Evolutionary conservation across 2,888 invertebrate species (phyloP).

Genomic region (Horisme vitalbata): DNA sequence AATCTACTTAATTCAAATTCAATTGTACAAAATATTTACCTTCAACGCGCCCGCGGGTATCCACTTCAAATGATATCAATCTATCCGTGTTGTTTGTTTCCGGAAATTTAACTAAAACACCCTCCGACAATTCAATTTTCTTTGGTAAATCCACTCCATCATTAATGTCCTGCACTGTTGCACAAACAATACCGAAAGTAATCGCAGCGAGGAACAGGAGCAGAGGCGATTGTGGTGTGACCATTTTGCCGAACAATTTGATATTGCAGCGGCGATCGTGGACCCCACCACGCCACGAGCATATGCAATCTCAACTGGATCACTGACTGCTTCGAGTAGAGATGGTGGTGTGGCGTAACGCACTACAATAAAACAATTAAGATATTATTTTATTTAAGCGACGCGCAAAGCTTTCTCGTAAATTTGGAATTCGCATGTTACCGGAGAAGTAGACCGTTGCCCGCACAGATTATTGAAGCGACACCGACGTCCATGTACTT

Average conservation of each 20-base stretch:
- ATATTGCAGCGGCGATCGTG: conserved; percentile 42
- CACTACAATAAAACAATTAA: conserved; percentile 10
- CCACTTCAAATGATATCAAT: conserved; percentile 63
- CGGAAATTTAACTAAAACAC: conserved; percentile 61
- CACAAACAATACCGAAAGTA: conserved; percentile 35
- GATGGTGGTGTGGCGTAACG: conserved; percentile 13
- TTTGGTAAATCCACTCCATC: conserved; percentile 36
- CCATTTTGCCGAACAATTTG: conserved; percentile 60
- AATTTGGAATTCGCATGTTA: conserved; percentile 25
- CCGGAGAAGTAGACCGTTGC: conserved; percentile 23
- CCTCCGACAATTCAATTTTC: conserved; percentile 62
- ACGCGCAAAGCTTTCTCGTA: conserved; percentile 21
- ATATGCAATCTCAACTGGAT: conserved; percentile 32
- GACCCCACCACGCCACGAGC: conserved; percentile 38
- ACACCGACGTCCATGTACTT: not conserved
- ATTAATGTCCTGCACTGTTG: conserved; percentile 26
- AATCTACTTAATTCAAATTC: too few species aligned
- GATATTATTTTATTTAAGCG: not conserved
- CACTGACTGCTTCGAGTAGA: conserved; percentile 19
- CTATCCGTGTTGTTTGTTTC: conserved; percentile 45
- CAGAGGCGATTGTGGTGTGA: conserved; percentile 49
- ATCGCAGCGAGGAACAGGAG: conserved; percentile 42
- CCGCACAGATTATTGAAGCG: conserved; percentile 24
- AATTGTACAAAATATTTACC: conserved; percentile 43
- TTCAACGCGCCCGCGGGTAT: conserved; percentile 50